Base-by-base conservation (phyloP, 2,797 vertebrate species). In the Pristis pectinata region DNA sequence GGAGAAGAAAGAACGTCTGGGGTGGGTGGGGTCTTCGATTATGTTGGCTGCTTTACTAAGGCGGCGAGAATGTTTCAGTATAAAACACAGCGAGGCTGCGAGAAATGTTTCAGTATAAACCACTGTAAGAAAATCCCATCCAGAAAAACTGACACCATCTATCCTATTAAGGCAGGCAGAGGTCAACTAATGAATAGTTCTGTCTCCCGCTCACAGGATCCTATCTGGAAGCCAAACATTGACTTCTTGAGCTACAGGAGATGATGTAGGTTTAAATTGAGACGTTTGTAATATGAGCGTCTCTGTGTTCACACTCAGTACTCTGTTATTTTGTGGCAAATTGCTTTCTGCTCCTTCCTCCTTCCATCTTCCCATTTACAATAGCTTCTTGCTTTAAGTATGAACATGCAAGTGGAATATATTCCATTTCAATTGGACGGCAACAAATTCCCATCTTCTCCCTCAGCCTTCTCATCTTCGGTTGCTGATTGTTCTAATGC, bases 401-500 rank as follows among this genome's bases (percentile, higher is more conserved):
- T 53, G 70, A 74, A 53, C 19, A 34, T 76, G 41, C 41, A 76
- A 53, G 92, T 27, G 30, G 92, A 74, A 49, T 41, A 53, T 41
- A 94, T n/a, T 34, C 27, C 41, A 74, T 94, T 94, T 72, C 67
- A 76, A 94, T 94, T 30, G 72, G 22, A 94, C 41, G 13, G 13
- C 13, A 17, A 67, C 17, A 67, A 76, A 53, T 94, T 94, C 70
- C 70, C 70, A 94, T 74, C 92, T 94, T 76, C 44, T 94, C 41
- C 70, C 67, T n/a, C 27, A 53, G 70, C 41, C 37, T 72, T 49
- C 64, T 74, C 67, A 93, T 93, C 64, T 70, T 27, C 44, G 7
- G 37, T 34, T 76, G 70, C 92, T 94, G 49, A 76, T 74, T 94
- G 92, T 94, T 94, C 94, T 74, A 94, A 94, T 56, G 67, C 41